Base-by-base conservation (phyloP, 2,113 vertebrate genomes). In the Origma solitaria region DNA sequence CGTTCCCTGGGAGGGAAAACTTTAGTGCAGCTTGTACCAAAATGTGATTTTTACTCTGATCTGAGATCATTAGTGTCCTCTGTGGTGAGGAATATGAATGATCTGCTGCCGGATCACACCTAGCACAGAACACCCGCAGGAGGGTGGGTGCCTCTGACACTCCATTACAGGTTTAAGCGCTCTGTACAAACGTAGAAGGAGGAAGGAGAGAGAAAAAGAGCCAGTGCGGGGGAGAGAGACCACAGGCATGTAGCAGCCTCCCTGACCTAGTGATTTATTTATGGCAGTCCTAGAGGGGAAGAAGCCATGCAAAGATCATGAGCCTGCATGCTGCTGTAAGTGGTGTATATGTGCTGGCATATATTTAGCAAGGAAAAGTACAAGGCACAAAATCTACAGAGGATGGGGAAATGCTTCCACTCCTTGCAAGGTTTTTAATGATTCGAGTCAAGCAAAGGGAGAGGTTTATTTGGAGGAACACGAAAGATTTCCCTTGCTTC, bases 191-290 rank as follows among this genome's bases (percentile, higher is more conserved):
- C 3, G 17, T 12, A 71, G 62, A 20, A 80, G 60, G 86, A 82
- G 30, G 70, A 45, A 77, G 45, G 49, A 77, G 49, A 75, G 40
- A 49, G 64, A 57, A 73, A 73, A 93, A 60, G 68, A 81, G 37
- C 9, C 50, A 51, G 51, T 1, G 13, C 0, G 27, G 72, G 45
- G 33, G 79, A 92, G 92, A 93, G 64, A 54, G 76, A 93, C 92
- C 88, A 94, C 60, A 71, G 80, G 69, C 72, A 7, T 78, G 82
- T 37, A 94, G 15, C 58, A 94, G 88, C 68, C 82, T 95, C 87
- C 77, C 93, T 69, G 90, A 84, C 88, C 90, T 61, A 30, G 76
- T 95, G 94, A 86, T 96, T 96, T 96, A 96, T 97, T 97, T 93
- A 90, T 92, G 93, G 95, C 35, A 33, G 78, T 96, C 90, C 96